phyloP scores from a whole-genome alignment of 1,140 invertebrate genomes.

The Drosophila yakuba region DNA sequence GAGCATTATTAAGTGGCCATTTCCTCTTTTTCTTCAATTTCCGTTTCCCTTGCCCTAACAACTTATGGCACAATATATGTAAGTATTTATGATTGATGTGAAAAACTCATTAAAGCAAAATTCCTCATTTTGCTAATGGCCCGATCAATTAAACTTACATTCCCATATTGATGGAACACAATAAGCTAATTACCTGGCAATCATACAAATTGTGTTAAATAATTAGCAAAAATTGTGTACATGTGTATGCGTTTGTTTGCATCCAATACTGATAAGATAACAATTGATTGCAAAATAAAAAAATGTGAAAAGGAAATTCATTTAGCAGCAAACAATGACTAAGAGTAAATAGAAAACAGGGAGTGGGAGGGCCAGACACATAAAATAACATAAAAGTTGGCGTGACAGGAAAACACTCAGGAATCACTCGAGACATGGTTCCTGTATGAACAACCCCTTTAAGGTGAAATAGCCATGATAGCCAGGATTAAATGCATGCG shows the following conservation, averaged over 20 bases:
- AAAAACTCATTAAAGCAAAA: slow-evolving; percentile 37
- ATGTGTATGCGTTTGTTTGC: slow-evolving; percentile 30
- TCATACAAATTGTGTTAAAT: slow-evolving; percentile 49
- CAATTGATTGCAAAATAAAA: slow-evolving; percentile 22
- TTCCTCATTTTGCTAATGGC: slow-evolving; percentile 24
- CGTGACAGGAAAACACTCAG: slow-evolving; percentile 55
- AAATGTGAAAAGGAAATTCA: slow-evolving; percentile 12
- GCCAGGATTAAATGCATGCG: slow-evolving; percentile 34
- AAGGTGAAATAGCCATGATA: slow-evolving; percentile 13
- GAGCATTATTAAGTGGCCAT: slow-evolving; percentile 18
- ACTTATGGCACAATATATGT: slow-evolving; percentile 17
- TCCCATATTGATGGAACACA: slow-evolving; percentile 31
- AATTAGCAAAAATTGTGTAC: slow-evolving; percentile 30
- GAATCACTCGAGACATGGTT: slow-evolving; percentile 50
- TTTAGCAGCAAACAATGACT: slow-evolving; percentile 35
- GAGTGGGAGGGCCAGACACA: slow-evolving; percentile 32
- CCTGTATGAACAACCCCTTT: slow-evolving; percentile 30
- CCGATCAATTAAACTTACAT: slow-evolving; percentile 36
- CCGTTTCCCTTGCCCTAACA: not conserved
- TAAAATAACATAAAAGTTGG: slow-evolving; percentile 45
- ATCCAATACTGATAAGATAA: slow-evolving; percentile 32
- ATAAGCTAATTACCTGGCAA: slow-evolving; percentile 48
- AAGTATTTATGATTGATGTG: slow-evolving; percentile 20
- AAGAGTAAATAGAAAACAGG: slow-evolving; percentile 24
- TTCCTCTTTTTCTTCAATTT: slow-evolving; percentile 6